Evolutionary conservation across 1,140 invertebrate species (phyloP).

Genomic region (Aphaenogaster rudis): DNA sequence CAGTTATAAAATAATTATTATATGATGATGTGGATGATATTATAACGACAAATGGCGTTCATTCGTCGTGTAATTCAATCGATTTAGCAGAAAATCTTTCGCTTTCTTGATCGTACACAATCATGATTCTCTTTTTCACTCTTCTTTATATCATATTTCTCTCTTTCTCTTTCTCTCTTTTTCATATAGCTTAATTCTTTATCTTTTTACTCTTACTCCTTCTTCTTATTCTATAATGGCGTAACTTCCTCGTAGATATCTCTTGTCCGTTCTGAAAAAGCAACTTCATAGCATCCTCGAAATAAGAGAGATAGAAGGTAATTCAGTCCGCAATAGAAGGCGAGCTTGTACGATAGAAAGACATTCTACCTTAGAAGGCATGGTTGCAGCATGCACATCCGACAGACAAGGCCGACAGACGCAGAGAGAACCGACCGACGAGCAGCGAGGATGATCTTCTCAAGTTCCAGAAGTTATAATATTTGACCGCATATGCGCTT

Average conservation of each 20-base stretch:
- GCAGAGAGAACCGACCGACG: conserved; percentile 13
- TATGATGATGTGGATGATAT: neutral
- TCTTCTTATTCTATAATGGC: neutral
- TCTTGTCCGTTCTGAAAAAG: conserved; percentile 6
- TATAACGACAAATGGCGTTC: conserved; percentile 9
- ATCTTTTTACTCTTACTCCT: neutral
- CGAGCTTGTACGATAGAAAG: conserved; percentile 53
- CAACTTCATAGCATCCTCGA: conserved; percentile 9
- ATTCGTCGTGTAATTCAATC: conserved; percentile 41
- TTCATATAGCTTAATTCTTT: conserved; percentile 4
- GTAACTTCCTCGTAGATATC: conserved; percentile 15
- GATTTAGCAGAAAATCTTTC: conserved; percentile 15
- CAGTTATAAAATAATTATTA: neutral
- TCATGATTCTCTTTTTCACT: conserved; percentile 48
- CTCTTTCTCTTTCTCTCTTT: neutral
- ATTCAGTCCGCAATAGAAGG: conserved; percentile 28
- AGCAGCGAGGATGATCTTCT: conserved; percentile 41
- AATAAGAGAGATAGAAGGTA: neutral
- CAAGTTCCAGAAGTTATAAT: neutral
- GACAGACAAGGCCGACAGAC: conserved; percentile 34
- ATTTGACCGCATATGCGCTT: neutral
- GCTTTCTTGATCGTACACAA: conserved; percentile 38
- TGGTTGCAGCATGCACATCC: conserved; percentile 54
- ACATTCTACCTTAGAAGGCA: conserved; percentile 49
- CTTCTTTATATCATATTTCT: conserved; percentile 13